Percentiles rank a stretch among this genome's conserved stretches.
Evolutionary conservation across 2,797 vertebrate genomes (phyloP).

Genomic region (Myotis myotis): DNA sequence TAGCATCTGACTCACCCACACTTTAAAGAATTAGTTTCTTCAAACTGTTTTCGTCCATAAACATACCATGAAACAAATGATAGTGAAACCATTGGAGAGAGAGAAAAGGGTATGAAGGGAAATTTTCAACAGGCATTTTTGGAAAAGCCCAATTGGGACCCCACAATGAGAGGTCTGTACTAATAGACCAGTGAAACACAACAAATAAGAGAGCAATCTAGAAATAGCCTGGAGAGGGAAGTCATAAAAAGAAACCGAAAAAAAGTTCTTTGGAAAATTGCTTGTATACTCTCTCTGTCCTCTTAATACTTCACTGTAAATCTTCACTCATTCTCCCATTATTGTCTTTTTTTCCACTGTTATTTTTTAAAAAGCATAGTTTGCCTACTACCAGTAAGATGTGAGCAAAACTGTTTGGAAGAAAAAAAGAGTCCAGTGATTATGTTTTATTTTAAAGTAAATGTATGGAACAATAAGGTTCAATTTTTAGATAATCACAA

Average conservation of each 20-base stretch:
- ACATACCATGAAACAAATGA: background rate
- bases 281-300: background rate
- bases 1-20: background rate
- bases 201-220: background rate
- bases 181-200: background rate
- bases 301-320: background rate
- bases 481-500: background rate
- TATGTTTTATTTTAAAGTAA: constrained; percentile 20
- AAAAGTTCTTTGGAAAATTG: constrained; percentile 7
- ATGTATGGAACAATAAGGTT: background rate
- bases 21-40: background rate
- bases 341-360: background rate
- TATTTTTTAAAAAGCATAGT: background rate
- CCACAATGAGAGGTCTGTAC: background rate
- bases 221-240: background rate
- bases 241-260: background rate
- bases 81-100: background rate
- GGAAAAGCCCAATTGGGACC: background rate
- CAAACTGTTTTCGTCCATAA: background rate
- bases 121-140: background rate
- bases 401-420: background rate
- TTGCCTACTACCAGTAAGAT: background rate
- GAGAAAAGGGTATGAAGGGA: background rate
- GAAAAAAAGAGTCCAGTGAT: background rate
- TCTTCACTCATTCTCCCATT: background rate